Evolutionary conservation across 2,797 vertebrate genomes (phyloP), one percentile per base, ranked within the genome.

Genomic region (Adelosebastes latens): DNA sequence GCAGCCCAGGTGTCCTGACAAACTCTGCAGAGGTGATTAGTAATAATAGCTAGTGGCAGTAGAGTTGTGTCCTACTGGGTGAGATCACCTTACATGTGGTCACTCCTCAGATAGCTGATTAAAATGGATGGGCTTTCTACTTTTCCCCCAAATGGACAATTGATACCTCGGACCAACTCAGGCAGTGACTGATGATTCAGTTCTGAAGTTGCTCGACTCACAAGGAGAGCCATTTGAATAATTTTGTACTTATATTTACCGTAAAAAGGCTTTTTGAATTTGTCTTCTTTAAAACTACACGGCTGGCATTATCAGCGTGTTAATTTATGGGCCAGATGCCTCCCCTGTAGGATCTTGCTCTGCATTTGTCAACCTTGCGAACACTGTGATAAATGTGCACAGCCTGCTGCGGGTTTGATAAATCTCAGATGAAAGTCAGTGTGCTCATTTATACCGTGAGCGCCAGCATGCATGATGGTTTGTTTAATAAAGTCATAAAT

Each of bases 101-200:
- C 89, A 92, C 91, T 95, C 92, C 95, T 95, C 94, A 81, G 89
- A 94, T 96, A 93, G 93, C 95, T 93, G 91, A 94, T 95, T 96
- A 94, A 95, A 95, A 95, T 94, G 93, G 83, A 96, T 94, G 86
- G 87, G 92, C 91, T 95, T 92, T 94, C 93, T 92, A 92, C 87
- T 81, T 89, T 93, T 91, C 67, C 91, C 82, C 79, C 82, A 89
- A 87, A 89, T 61, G 82, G 93, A 90, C 88, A 95, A 69, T 66
- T 79, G 93, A 96, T 94, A 93, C 88, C 72, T 67, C 5, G 5
- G 79, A 91, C 81, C 67, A 72, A 79, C 83, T 80, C 80, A n/a
- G 84, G 42, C 70, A 69, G 71, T 73, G 82, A 73, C 77, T 69
- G 84, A 82, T 77, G 85, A 81, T 86, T 88, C 85, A 69, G 59